phyloP scores from a whole-genome alignment of 1,140 invertebrate genomes.

The Bombyx mandarina region DNA sequence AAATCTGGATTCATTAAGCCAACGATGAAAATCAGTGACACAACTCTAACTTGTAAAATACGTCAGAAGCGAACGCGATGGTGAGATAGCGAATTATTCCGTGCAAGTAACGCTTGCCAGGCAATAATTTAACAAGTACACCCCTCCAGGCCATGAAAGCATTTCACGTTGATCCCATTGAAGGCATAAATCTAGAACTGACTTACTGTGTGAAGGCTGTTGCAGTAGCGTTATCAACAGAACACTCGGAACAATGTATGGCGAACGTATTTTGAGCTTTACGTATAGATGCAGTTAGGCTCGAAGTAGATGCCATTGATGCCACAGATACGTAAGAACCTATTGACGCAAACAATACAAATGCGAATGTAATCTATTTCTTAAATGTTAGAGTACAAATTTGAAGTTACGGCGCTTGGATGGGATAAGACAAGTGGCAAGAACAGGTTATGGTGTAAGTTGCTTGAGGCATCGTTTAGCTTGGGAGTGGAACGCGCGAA shows the following conservation, averaged over 20 bases:
- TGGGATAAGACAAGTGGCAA: conserved; percentile 18
- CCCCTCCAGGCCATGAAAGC: conserved; percentile 35
- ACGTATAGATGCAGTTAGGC: conserved; percentile 18
- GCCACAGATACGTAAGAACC: conserved; percentile 18
- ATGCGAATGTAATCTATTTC: background rate
- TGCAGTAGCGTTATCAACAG: conserved; percentile 34
- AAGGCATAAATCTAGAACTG: conserved; percentile 39
- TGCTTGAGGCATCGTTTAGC: conserved; percentile 33
- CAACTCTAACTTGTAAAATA: conserved; percentile 41
- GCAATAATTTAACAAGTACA: conserved; percentile 34
- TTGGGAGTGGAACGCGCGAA: conserved; percentile 23
- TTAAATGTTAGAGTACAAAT: conserved; percentile 12
- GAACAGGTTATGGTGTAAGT: conserved; percentile 23
- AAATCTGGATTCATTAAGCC: conserved; percentile 31
- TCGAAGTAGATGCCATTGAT: conserved; percentile 18
- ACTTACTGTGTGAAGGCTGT: conserved; percentile 26
- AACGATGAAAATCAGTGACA: conserved; percentile 22
- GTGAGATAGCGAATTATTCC: conserved; percentile 40
- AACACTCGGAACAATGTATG: conserved; percentile 14
- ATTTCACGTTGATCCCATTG: conserved; percentile 38
- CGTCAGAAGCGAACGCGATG: conserved; percentile 41
- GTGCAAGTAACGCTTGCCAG: conserved; percentile 35
- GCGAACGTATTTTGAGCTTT: conserved; percentile 24
- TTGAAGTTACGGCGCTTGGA: conserved; percentile 6
- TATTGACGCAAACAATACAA: conserved; percentile 2